phyloP scores from a whole-genome alignment of 2,113 vertebrate species.

The Nettapus auritus region DNA sequence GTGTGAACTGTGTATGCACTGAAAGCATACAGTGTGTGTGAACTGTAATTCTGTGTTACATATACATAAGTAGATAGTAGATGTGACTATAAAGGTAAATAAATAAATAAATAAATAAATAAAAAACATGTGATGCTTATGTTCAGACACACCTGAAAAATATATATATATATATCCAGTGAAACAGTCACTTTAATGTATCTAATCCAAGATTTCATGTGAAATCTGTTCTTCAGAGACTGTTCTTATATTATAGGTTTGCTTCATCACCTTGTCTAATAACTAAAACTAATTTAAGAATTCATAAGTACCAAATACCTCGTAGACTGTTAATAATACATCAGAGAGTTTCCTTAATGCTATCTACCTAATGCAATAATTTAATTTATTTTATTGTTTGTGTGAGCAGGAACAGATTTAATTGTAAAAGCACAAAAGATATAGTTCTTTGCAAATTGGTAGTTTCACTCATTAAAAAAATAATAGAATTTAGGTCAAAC shows the following conservation, averaged over 20 bases:
- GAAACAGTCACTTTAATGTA: background rate
- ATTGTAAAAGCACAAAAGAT: background rate
- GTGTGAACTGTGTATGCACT: background rate
- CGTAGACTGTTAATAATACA: background rate
- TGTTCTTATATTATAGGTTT: background rate
- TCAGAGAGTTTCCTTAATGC: background rate
- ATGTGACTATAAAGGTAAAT: background rate
- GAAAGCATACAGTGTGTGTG: background rate
- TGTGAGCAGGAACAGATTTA: background rate
- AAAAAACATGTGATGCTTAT: background rate
- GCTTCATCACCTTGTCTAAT: background rate
- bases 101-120: too few species aligned
- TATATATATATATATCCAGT: background rate
- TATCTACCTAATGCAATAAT: background rate
- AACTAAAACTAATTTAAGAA: slow-evolving; percentile 47
- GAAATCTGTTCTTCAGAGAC: background rate
- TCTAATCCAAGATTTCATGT: background rate
- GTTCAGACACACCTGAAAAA: background rate
- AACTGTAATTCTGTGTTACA: background rate
- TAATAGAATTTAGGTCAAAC: background rate
- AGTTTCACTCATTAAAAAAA: background rate
- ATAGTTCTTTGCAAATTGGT: background rate
- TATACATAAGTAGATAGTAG: background rate
- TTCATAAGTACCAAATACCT: background rate
- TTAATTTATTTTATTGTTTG: background rate